Conservation (phyloP, 2,113 vertebrate species). For the Aix galericulata region DNA sequence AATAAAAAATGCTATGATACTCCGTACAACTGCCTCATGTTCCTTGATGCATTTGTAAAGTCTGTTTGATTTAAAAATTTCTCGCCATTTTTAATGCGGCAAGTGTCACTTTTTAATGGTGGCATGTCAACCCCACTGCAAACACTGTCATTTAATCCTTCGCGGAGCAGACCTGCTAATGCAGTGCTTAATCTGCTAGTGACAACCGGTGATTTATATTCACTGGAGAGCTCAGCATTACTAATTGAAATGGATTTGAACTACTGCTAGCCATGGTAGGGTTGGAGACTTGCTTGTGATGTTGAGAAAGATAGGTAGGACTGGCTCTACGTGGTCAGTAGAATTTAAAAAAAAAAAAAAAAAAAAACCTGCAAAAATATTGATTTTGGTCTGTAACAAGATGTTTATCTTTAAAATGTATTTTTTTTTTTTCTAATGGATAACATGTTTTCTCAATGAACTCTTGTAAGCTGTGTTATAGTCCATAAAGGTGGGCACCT, state of each 20-base stretch:
- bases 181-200: not conserved
- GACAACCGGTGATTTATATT: not conserved
- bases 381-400: not conserved
- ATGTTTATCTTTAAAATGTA: rapidly evolving
- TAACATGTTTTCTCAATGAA: not conserved
- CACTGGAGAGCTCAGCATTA: not conserved
- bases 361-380: rapidly evolving
- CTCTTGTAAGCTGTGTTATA: rapidly evolving
- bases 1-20: rapidly evolving
- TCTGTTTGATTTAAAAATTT: not conserved
- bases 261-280: not conserved
- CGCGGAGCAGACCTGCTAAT: not conserved
- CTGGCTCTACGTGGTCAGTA: rapidly evolving
- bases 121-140: not conserved
- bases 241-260: constrained; percentile 13
- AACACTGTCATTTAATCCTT: not conserved
- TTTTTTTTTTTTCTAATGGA: not conserved
- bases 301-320: not conserved
- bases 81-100: rapidly evolving
- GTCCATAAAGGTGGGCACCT: rapidly evolving
- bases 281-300: not conserved
- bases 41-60: not conserved
- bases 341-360: not conserved
- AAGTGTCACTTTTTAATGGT: not conserved
- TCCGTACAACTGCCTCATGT: not conserved